Evolutionary conservation across 37 sponge, comb jelly and placozoan genomes (phyloP).

Genomic region (Crambe crambe): DNA sequence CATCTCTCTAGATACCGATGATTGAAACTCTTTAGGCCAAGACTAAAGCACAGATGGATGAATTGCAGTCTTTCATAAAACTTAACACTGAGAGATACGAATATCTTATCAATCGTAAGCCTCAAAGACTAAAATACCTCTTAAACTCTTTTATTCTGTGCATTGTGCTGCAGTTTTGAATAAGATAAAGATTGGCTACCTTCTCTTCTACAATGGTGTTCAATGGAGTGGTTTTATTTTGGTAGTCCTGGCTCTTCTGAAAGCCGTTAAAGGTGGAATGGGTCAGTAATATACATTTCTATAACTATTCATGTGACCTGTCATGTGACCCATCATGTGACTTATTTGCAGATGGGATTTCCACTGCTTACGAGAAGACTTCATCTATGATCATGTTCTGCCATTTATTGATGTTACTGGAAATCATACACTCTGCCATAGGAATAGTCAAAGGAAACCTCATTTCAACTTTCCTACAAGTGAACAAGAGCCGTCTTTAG

Average conservation of each 20-base stretch:
- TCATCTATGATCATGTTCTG: conserved; percentile 49
- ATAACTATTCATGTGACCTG: no score
- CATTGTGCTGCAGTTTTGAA: conserved; percentile 12
- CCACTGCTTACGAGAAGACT: conserved; percentile 57
- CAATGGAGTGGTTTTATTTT: conserved; percentile 67
- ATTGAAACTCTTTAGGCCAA: conserved; percentile 4
- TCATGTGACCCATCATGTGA: no score
- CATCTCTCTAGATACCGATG: neutral
- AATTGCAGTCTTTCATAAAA: conserved; percentile 8
- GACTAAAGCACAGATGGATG: conserved; percentile 23
- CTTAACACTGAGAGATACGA: neutral
- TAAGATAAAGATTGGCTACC: conserved; percentile 29
- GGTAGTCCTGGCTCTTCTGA: conserved; percentile 38
- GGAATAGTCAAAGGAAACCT: conserved; percentile 71
- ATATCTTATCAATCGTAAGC: neutral
- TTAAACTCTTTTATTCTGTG: neutral
- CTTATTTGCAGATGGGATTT: conserved; percentile 32
- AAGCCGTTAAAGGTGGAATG: conserved; percentile 19
- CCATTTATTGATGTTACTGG: conserved; percentile 61
- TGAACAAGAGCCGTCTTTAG: no score
- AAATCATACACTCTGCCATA: conserved; percentile 58
- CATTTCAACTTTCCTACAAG: conserved; percentile 64
- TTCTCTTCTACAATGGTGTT: conserved; percentile 61
- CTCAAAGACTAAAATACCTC: no score
- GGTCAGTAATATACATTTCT: conserved; percentile 43